phyloP scores from a whole-genome alignment of 2,888 invertebrate species.

The Brachyopa scutellaris region DNA sequence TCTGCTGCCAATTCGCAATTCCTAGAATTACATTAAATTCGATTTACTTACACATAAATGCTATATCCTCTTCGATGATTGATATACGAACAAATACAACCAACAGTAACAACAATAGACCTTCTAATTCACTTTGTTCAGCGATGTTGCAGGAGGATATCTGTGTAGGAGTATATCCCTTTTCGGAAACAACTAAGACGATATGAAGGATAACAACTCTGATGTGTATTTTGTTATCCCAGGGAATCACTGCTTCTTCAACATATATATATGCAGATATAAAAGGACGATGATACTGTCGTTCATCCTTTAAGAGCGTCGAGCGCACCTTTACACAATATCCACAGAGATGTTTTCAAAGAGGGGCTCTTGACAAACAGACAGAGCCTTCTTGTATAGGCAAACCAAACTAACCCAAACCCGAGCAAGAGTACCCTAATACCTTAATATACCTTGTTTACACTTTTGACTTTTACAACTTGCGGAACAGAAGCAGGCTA shows the following conservation, averaged over 20 bases:
- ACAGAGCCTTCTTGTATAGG: not conserved
- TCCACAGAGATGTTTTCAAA: constrained; percentile 51
- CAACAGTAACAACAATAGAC: constrained; percentile 38
- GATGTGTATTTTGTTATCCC: constrained; percentile 67
- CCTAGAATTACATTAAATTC: constrained; percentile 57
- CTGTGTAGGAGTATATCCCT: constrained; percentile 4
- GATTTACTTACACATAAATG: constrained; percentile 56
- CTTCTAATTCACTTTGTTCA: constrained; percentile 53
- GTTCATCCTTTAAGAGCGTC: constrained; percentile 8
- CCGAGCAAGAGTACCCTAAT: constrained; percentile 55
- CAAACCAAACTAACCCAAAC: constrained; percentile 50
- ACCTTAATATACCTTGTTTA: constrained; percentile 67
- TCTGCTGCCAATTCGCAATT: constrained; percentile 21
- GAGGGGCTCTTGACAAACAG: constrained; percentile 46
- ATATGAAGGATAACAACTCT: constrained; percentile 65
- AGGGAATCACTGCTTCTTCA: constrained; percentile 35
- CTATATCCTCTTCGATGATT: constrained; percentile 58
- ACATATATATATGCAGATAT: too few relatives aligned
- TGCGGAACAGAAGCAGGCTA: constrained; percentile 51
- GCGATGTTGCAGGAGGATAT: not conserved
- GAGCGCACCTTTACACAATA: constrained; percentile 18
- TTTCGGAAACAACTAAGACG: constrained; percentile 16
- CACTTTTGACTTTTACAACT: constrained; percentile 68
- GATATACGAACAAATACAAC: constrained; percentile 36
- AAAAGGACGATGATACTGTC: not conserved